Percentiles rank a stretch among this genome's conserved stretches.
Conservation (phyloP, 2,888 invertebrate genomes). For the Caenorhabditis angaria region DNA sequence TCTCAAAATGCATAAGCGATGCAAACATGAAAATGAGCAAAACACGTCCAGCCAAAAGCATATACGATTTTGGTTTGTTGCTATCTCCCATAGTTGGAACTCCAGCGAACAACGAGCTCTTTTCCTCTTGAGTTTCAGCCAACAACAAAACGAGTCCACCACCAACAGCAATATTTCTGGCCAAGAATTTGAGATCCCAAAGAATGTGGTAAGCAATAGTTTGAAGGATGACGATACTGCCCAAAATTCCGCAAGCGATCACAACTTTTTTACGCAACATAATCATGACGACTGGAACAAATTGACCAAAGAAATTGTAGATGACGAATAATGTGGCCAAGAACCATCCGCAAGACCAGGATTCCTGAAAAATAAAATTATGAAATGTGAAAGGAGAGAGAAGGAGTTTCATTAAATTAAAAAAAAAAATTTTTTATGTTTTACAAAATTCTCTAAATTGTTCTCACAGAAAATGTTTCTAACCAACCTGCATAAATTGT, state of each 20-base stretch:
- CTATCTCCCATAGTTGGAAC: conserved; percentile 79
- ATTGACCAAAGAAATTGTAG: conserved; percentile 91
- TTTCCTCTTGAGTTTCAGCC: conserved; percentile 80
- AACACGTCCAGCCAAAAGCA: conserved; percentile 93
- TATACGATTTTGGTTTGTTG: conserved; percentile 85
- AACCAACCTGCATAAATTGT: conserved; percentile 68
- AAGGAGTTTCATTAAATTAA: no score
- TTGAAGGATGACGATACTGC: conserved; percentile 95
- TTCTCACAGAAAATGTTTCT: neutral
- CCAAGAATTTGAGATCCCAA: conserved; percentile 96
- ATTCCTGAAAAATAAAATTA: no score
- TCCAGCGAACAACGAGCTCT: conserved; percentile 87
- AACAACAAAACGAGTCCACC: conserved; percentile 94
- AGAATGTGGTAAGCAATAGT: conserved; percentile 82
- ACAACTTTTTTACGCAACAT: conserved; percentile 86
- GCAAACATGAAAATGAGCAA: conserved; percentile 98
- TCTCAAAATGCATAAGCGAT: conserved; percentile 91
- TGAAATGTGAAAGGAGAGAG: no score
- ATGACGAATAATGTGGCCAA: conserved; percentile 93
- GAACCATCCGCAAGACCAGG: conserved; percentile 88
- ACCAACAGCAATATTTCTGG: conserved; percentile 93
- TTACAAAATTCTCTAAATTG: no score
- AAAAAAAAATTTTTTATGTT: no score
- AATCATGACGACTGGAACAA: conserved; percentile 96
- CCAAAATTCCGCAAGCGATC: conserved; percentile 83